Evolutionary conservation across 2,113 vertebrate genomes (phyloP).

Genomic region (Xyrauchen texanus): DNA sequence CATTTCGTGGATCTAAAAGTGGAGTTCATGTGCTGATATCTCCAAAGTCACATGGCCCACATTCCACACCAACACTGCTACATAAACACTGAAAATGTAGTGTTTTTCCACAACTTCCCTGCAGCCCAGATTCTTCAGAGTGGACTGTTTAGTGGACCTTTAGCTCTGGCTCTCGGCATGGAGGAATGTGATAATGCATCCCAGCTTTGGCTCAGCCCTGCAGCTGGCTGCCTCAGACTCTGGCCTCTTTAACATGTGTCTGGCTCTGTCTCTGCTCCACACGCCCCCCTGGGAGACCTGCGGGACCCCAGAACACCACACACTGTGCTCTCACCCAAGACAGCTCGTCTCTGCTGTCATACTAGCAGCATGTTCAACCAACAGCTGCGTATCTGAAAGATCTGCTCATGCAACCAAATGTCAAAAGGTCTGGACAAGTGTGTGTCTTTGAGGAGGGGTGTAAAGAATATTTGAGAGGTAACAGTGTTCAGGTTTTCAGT

Average conservation of each 20-base stretch:
- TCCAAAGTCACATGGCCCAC: slow-evolving; percentile 11
- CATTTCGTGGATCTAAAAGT: not conserved
- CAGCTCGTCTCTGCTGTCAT: slow-evolving; percentile 1
- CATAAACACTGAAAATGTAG: slow-evolving; percentile 29
- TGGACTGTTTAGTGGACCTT: slow-evolving; percentile 29
- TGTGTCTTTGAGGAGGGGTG: slow-evolving; percentile 9
- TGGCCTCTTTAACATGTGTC: slow-evolving; percentile 32
- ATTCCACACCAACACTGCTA: slow-evolving; percentile 13
- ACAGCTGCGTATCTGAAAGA: slow-evolving; percentile 10
- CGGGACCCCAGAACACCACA: slow-evolving; percentile 32
- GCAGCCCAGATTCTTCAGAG: slow-evolving; percentile 33
- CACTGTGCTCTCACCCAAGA: slow-evolving; percentile 15
- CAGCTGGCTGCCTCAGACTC: slow-evolving; percentile 31
- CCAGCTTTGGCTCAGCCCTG: slow-evolving; percentile 40
- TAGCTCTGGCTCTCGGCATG: slow-evolving; percentile 36
- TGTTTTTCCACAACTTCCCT: slow-evolving; percentile 28
- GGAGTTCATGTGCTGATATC: not conserved
- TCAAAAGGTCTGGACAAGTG: slow-evolving; percentile 13
- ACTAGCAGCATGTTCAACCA: not conserved
- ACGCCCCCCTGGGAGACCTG: slow-evolving; percentile 6
- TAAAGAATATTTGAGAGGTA: slow-evolving; percentile 11
- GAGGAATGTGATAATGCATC: slow-evolving; percentile 46
- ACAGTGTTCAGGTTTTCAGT: not conserved
- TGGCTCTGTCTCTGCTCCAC: slow-evolving; percentile 22
- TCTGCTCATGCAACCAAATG: slow-evolving; percentile 15